Percentiles rank a stretch among this genome's conserved stretches.
Conservation (phyloP, 2,888 invertebrate species). For the Cephalotes varians region DNA sequence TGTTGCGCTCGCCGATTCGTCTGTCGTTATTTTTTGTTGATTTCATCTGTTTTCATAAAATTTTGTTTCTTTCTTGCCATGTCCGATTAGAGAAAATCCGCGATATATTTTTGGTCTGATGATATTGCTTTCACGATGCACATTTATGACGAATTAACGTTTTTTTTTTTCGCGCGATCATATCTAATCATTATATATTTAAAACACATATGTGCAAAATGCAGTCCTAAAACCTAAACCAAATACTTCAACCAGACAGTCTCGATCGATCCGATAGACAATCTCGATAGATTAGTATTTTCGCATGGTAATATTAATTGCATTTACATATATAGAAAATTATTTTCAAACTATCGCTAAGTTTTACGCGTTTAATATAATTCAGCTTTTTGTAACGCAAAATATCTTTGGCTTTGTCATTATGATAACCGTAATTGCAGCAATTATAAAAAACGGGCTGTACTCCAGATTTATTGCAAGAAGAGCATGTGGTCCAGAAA, state of each 20-base stretch:
- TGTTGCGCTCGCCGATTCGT: not conserved
- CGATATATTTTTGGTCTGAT: not conserved
- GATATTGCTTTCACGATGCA: not conserved
- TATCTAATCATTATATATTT: conserved; percentile 35
- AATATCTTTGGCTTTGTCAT: conserved; percentile 29
- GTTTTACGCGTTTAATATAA: conserved; percentile 18
- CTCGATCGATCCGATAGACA: not conserved
- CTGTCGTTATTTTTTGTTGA: not conserved
- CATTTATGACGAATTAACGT: not conserved
- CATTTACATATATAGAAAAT: not conserved
- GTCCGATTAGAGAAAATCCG: not conserved
- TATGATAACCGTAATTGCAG: conserved; percentile 51
- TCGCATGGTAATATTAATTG: not conserved
- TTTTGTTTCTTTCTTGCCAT: not conserved
- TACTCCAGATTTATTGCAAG: conserved; percentile 44
- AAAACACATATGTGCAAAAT: not conserved
- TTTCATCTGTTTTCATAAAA: not conserved
- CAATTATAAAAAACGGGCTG: conserved; percentile 25
- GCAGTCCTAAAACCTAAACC: conserved; percentile 1
- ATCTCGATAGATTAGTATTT: not conserved
- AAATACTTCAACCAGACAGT: not conserved
- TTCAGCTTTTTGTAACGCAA: not conserved
- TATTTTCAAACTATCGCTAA: not conserved
- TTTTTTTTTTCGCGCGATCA: not conserved
- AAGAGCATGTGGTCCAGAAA: conserved; percentile 18